Evolutionary conservation across 2,113 vertebrate species (phyloP).

Genomic region (Thalassarche chlororhynchos): DNA sequence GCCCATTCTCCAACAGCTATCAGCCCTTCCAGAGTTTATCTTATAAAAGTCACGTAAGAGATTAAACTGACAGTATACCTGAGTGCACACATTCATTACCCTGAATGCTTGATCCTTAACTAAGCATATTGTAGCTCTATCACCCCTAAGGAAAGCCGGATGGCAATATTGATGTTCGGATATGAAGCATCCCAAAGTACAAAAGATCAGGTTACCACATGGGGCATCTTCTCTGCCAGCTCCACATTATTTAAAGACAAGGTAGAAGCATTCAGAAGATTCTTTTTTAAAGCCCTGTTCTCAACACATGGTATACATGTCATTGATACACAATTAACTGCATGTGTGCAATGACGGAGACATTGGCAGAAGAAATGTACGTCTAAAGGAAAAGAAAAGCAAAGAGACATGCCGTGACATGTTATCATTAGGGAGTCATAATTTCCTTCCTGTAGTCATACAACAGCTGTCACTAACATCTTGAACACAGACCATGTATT

Average conservation of each 20-base stretch:
- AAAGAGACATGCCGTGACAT: conserved; percentile 64
- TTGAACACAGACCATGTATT: conserved; percentile 63
- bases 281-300: not conserved
- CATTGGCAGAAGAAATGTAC: not conserved
- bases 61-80: not conserved
- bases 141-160: not conserved
- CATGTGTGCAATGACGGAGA: conserved; percentile 37
- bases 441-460: conserved; percentile 72
- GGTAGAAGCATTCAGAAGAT: not conserved
- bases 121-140: not conserved
- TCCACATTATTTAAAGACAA: not conserved
- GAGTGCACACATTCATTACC: not conserved
- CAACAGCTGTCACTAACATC: conserved; percentile 75
- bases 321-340: not conserved
- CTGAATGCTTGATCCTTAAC: not conserved
- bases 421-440: conserved; percentile 80
- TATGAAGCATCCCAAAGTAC: not conserved
- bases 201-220: not conserved
- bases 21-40: not conserved
- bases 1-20: not conserved
- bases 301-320: not conserved
- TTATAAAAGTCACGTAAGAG: not conserved
- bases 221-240: not conserved
- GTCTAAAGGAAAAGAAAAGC: conserved; percentile 65
- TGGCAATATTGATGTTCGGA: not conserved